Evolutionary conservation across 92 coral and sea anemone genomes (phyloP).

Genomic region (Porites divaricata): DNA sequence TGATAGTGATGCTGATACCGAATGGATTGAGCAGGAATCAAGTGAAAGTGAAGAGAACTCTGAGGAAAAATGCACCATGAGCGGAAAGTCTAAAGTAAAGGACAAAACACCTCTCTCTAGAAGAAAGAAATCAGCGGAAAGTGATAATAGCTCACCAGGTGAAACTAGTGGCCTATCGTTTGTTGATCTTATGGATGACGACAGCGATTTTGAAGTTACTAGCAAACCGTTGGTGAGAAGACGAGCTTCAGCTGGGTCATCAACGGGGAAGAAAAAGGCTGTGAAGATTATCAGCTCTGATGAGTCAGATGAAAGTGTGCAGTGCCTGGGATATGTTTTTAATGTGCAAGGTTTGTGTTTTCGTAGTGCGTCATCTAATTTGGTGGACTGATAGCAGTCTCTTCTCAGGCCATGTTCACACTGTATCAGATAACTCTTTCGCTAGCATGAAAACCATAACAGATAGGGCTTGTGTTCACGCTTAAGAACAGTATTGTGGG

Average conservation of each 20-base stretch:
- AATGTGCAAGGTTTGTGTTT: slow-evolving; percentile 9
- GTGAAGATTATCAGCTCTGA: slow-evolving; percentile 42
- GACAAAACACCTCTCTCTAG: slow-evolving; percentile 21
- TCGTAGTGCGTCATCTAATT: too few relatives aligned
- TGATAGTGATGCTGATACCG: slow-evolving; percentile 38
- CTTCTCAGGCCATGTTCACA: too few relatives aligned
- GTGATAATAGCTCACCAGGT: slow-evolving; percentile 23
- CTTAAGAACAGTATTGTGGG: too few relatives aligned
- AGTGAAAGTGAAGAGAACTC: slow-evolving; percentile 58
- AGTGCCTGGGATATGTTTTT: slow-evolving; percentile 1
- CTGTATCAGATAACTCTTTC: too few relatives aligned
- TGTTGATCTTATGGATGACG: slow-evolving; percentile 65
- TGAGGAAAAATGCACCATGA: not conserved
- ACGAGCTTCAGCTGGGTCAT: slow-evolving; percentile 29
- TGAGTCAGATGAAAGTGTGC: slow-evolving; percentile 58
- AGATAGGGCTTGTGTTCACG: too few relatives aligned
- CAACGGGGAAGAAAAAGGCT: not conserved
- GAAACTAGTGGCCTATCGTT: slow-evolving; percentile 37
- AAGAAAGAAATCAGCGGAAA: slow-evolving; percentile 15
- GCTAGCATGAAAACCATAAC: too few relatives aligned
- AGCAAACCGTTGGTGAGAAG: slow-evolving; percentile 51
- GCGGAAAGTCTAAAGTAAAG: not conserved
- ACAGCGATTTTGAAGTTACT: slow-evolving; percentile 67
- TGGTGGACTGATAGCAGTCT: too few relatives aligned
- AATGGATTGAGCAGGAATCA: slow-evolving; percentile 36